Evolutionary conservation across 2,113 vertebrate species (phyloP).

Genomic region (Xiphophorus hellerii): DNA sequence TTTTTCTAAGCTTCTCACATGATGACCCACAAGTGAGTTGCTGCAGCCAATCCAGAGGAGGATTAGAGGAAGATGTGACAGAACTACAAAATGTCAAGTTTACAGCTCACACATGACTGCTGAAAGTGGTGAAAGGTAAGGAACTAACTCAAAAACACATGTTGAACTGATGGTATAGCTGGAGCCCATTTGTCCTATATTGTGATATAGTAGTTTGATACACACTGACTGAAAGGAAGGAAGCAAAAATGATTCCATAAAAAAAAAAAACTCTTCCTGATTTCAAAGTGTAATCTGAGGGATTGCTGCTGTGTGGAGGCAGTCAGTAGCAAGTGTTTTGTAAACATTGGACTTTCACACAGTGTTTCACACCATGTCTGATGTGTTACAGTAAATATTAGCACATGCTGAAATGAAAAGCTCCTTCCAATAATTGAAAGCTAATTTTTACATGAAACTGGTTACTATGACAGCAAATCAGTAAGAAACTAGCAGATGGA

Average conservation of each 20-base stretch:
- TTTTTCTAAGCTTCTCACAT: slow-evolving; percentile 64
- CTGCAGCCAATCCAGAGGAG: slow-evolving; percentile 63
- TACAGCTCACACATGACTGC: slow-evolving; percentile 35
- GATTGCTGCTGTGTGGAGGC: not conserved
- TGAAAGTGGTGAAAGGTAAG: slow-evolving; percentile 4
- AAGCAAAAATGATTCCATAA: not conserved
- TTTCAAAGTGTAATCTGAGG: not conserved
- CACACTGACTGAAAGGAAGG: not conserved
- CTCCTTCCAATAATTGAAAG: slow-evolving; percentile 49
- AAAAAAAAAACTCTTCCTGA: not conserved
- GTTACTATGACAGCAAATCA: slow-evolving; percentile 24
- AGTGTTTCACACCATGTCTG: slow-evolving; percentile 46
- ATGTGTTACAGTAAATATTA: slow-evolving; percentile 56
- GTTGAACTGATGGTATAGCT: slow-evolving; percentile 2
- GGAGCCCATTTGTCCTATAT: not conserved
- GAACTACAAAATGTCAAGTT: slow-evolving; percentile 56
- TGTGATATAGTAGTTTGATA: not conserved
- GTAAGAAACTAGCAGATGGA: not conserved
- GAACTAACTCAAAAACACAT: slow-evolving; percentile 1
- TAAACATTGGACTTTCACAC: slow-evolving; percentile 56
- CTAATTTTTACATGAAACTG: slow-evolving; percentile 37
- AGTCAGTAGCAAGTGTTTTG: slow-evolving; percentile 18
- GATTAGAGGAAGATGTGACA: slow-evolving; percentile 64
- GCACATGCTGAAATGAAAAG: slow-evolving; percentile 48
- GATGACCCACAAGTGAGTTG: slow-evolving; percentile 60